Evolutionary conservation across 2,888 invertebrate genomes (phyloP).

Genomic region (Scaptomyza flava): DNA sequence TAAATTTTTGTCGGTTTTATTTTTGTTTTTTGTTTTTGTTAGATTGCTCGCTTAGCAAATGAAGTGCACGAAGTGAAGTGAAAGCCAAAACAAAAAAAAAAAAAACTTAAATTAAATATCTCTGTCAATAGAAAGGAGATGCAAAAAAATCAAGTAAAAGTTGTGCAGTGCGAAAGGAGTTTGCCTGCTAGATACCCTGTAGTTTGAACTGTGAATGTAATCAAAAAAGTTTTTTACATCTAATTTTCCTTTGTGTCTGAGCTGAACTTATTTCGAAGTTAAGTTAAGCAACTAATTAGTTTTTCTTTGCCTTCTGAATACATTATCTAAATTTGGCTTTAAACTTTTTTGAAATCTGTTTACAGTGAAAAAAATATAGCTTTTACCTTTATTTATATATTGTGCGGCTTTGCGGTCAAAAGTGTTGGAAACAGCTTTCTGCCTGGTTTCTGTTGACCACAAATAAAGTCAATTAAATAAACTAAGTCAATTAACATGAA

Average conservation of each 20-base stretch:
- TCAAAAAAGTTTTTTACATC: neutral
- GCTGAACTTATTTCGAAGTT: neutral
- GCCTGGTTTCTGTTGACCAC: neutral
- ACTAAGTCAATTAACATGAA: neutral
- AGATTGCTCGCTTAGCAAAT: slow-evolving; percentile 46
- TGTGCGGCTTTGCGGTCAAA: slow-evolving; percentile 5
- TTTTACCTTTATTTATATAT: slow-evolving; percentile 25
- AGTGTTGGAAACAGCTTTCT: slow-evolving; percentile 14
- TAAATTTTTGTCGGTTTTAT: slow-evolving; percentile 50
- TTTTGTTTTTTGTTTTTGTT: slow-evolving; percentile 9
- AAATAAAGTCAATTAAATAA: slow-evolving; percentile 20
- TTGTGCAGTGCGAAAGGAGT: no score
- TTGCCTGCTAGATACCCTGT: neutral
- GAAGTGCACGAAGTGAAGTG: slow-evolving; percentile 44
- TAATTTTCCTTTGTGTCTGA: neutral
- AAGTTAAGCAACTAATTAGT: neutral
- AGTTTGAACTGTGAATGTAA: neutral
- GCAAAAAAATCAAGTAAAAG: neutral
- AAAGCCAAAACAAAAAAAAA: slow-evolving; percentile 22
- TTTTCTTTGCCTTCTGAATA: neutral
- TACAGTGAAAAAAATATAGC: slow-evolving; percentile 13
- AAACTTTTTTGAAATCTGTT: neutral
- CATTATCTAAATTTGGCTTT: neutral
- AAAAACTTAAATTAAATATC: slow-evolving; percentile 41
- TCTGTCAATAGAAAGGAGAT: slow-evolving; percentile 41